Percentiles rank a stretch among this genome's conserved stretches.
phyloP scores from a whole-genome alignment of 2,113 vertebrate species.

The Esox niger region DNA sequence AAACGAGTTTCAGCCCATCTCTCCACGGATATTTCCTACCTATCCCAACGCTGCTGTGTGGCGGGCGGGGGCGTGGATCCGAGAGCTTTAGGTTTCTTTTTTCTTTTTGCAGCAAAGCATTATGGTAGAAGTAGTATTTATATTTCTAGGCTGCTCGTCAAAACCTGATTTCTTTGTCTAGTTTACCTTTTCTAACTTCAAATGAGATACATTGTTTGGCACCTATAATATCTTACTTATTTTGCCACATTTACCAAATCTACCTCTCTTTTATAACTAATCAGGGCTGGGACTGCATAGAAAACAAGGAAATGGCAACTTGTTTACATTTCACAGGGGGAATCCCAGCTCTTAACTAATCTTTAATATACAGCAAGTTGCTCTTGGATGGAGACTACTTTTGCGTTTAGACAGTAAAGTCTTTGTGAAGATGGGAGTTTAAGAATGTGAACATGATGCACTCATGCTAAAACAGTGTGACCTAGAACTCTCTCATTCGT shows the following conservation, averaged over 20 bases:
- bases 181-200: no score
- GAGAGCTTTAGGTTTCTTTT: neutral
- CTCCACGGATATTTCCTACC: constrained; percentile 38
- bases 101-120: constrained; percentile 27
- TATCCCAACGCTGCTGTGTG: neutral
- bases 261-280: neutral
- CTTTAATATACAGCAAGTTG: neutral
- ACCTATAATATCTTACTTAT: neutral
- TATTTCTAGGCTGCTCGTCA: no score
- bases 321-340: constrained; percentile 25
- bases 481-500: neutral
- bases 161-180: no score
- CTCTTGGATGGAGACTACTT: constrained; percentile 6
- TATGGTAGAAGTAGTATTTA: constrained; percentile 39
- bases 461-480: neutral
- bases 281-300: neutral
- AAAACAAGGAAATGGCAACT: constrained; percentile 26
- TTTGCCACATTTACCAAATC: neutral
- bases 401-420: constrained; percentile 10
- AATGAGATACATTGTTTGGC: neutral
- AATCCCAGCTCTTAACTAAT: constrained; percentile 23
- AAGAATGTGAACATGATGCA: neutral
- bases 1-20: constrained; percentile 38
- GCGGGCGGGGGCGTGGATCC: neutral
- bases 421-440: constrained; percentile 15